Evolutionary conservation across 2,888 invertebrate species (phyloP), one percentile per base, ranked within the genome.

Genomic region (Imbricaverruca yamaguchii): DNA sequence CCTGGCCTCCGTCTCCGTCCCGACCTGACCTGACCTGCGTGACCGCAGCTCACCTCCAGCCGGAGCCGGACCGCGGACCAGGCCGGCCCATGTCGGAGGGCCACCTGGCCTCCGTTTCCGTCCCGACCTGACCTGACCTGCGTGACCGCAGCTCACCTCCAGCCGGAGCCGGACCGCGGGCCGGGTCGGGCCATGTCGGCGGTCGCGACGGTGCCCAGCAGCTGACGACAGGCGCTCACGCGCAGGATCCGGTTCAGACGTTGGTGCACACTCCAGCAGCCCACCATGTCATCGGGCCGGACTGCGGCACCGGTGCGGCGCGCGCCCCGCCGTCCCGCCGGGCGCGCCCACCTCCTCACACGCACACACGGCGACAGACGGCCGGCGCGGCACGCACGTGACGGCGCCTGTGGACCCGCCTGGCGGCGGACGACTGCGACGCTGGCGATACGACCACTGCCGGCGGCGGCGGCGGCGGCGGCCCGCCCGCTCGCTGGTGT

Each of bases 51-150:
- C 69, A 69, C 69, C 69, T 69, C 25, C 25, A 23, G 39, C 39
- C 69, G 15, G 39, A 13, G 69, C 69, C 39, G 39, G 61, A 18
- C 61, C 61, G 15, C 61, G 61, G 61, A 3, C 61, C 61, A 1
- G 69, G 69, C 15, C 69, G 69, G 7, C 39, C 69, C 69, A 69
- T 69, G 69, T 13, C 69, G 69, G 69, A 39, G 69, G 69, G 39
- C 39, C 39, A 39, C 39, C 39, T 39, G 39, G 39, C 39, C 39
- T 39, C 39, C 39, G 39, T 39, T 4, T 39, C 39, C 39, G 39
- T 3, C 39, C 39, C 39, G 39, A 39, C 39, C 39, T 39, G 39
- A 39, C 39, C 39, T 39, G 39, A 39, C 39, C 39, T 39, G 39
- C 4, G 18, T 63, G 63, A 18, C 21, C 65, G 10, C 10, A 13